Evolutionary conservation across 2,888 invertebrate species (phyloP), one percentile per base, ranked within the genome.

Genomic region (Alloplasta piceator): DNA sequence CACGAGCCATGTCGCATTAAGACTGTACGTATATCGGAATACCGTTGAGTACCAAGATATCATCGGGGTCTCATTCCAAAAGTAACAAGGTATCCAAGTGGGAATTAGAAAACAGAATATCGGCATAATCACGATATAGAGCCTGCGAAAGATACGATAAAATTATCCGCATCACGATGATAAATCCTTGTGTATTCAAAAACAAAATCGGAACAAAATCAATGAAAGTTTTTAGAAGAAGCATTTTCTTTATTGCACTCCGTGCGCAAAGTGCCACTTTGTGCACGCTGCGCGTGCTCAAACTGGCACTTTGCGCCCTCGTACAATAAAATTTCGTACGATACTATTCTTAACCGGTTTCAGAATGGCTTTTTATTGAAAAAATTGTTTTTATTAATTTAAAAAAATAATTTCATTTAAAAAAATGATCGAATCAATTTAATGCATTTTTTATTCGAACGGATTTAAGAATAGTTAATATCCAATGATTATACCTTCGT

Each of bases 1-100:
- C 14, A 98, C 98, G 78, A 97, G 93, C 98, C 98, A 98, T 0
- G 98, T 98, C 87, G 95, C 94, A 91, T 99, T 96, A 58, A 98
- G 94, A 0, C 96, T 94, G 5, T 96, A 60, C 4, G 95, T 95
- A 92, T 98, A 98, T 73, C 98, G 94, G 84, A 96, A 93, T 81
- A 98, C 93, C 7, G 95, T 94, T 7, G 95, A 94, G 92, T 97
- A 97, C 95, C 97, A 98, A 9, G 97, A 94, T 26, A 94, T 93
- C 93, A 95, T 95, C 0, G 95, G 92, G 39, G 94, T 94, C 90
- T 98, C 98, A 1, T 95, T 95, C 96, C 97, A 97, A 70, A 94
- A 93, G 83, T 94, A 94, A 85, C 95, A 95, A 0, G 98, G 98
- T 7, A 98, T 92, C 91, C 95, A 93, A 0, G 96, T 95, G 0